phyloP scores from a whole-genome alignment of 2,113 vertebrate species.

The Otus sunia region DNA sequence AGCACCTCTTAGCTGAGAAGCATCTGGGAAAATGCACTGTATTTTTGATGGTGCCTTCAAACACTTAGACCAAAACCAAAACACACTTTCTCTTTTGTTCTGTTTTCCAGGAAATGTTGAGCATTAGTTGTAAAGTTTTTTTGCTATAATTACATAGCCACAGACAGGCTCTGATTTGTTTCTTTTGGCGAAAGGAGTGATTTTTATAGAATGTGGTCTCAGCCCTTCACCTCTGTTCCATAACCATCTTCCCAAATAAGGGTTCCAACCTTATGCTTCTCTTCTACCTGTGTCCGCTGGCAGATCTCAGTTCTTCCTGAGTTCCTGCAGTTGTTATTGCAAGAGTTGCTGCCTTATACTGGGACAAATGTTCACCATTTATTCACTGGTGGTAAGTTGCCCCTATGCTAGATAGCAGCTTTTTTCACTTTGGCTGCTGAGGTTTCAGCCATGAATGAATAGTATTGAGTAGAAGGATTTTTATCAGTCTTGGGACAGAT shows the following conservation, averaged over 20 bases:
- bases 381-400: not conserved
- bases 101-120: not conserved
- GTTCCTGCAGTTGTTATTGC: not conserved
- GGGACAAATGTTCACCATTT: not conserved
- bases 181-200: not conserved
- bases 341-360: not conserved
- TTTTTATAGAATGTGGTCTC: not conserved
- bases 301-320: not conserved
- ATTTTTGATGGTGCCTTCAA: not conserved
- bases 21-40: not conserved
- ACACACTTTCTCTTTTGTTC: not conserved
- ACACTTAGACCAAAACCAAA: not conserved
- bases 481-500: not conserved
- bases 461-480: not conserved
- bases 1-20: not conserved
- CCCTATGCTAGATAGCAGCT: not conserved
- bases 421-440: not conserved
- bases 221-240: not conserved
- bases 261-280: not conserved
- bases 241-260: not conserved
- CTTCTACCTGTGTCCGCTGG: not conserved
- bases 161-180: not conserved
- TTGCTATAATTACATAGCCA: not conserved
- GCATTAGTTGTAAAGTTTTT: not conserved
- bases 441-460: not conserved